Conservation (phyloP, 2,797 vertebrate species). For the Onychomys leucogaster region DNA sequence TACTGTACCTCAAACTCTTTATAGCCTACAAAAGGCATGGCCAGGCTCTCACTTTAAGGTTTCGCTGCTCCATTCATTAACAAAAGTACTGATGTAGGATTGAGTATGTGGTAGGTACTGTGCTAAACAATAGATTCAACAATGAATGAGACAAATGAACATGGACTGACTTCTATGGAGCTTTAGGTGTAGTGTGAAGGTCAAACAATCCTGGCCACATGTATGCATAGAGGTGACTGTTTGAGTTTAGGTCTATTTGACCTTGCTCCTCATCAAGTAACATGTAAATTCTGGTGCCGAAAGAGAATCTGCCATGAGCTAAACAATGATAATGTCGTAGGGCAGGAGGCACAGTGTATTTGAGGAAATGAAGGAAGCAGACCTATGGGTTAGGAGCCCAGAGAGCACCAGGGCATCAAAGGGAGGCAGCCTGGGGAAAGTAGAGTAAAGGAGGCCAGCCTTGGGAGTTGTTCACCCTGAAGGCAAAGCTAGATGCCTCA, state of each 20-base stretch:
- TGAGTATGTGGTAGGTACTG: neutral
- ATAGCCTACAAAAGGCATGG: neutral
- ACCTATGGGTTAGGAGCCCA: neutral
- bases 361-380: neutral
- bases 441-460: neutral
- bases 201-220: neutral
- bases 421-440: neutral
- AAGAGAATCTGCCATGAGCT: neutral
- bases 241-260: neutral
- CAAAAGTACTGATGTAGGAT: neutral
- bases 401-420: neutral
- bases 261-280: neutral
- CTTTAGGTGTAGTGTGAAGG: neutral
- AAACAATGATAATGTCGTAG: neutral
- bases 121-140: neutral
- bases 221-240: neutral
- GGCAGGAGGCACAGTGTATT: neutral
- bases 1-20: neutral
- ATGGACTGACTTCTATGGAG: neutral
- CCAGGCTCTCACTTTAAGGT: neutral
- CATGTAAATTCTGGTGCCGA: neutral
- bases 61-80: neutral
- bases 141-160: neutral
- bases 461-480: neutral
- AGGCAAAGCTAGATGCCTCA: neutral